phyloP scores from a whole-genome alignment of 2,888 invertebrate species.

The Leptinotarsa haldemani region DNA sequence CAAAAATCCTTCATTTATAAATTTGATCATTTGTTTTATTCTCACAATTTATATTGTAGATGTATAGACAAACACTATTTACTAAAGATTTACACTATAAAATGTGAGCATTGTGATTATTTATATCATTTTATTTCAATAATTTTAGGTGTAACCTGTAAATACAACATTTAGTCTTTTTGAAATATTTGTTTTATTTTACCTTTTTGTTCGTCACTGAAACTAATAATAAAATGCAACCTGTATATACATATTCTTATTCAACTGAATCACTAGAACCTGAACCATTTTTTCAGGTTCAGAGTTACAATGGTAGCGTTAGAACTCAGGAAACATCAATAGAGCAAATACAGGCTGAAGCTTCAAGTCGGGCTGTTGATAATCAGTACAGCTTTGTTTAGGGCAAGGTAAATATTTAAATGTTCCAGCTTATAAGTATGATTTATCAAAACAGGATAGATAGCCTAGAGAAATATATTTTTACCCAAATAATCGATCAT shows the following conservation, averaged over 20 bases:
- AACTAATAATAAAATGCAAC: constrained; percentile 22
- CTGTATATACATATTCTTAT: constrained; percentile 18
- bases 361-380: constrained; percentile 77
- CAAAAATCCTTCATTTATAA: neutral
- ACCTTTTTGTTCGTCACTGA: constrained; percentile 40
- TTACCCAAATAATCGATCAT: no score
- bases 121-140: constrained; percentile 44
- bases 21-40: constrained; percentile 7
- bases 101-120: constrained; percentile 37
- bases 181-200: constrained; percentile 49
- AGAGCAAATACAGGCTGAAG: constrained; percentile 69
- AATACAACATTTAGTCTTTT: constrained; percentile 51
- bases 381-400: constrained; percentile 85
- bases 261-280: constrained; percentile 35
- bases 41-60: constrained; percentile 7
- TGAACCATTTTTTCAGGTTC: constrained; percentile 68
- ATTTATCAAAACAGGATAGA: no score
- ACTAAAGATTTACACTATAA: constrained; percentile 13
- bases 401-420: constrained; percentile 36
- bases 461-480: no score
- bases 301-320: constrained; percentile 84
- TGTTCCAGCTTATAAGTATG: neutral
- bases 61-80: neutral
- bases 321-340: constrained; percentile 82
- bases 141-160: constrained; percentile 54